A percentile compares a stretch with the other conserved stretches of the same genome.
phyloP scores from a whole-genome alignment of 2,797 vertebrate genomes.

The Spinus olivaceus region DNA sequence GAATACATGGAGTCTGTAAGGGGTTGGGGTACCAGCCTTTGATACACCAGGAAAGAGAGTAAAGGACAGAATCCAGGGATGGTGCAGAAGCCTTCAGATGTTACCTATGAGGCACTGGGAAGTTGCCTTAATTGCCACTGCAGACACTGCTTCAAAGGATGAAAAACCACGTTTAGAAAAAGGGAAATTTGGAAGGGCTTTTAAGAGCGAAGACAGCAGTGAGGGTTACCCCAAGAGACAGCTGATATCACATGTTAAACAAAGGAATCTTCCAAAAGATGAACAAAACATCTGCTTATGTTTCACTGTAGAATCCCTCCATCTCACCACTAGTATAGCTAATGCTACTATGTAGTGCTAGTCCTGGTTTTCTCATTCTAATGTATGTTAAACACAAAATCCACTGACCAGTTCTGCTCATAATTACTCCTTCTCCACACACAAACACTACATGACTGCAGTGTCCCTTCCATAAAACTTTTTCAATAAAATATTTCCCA shows the following conservation, averaged over 20 bases:
- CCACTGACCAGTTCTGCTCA: neutral
- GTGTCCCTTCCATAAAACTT: neutral
- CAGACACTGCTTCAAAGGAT: neutral
- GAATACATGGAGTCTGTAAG: fast-evolving
- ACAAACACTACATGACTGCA: neutral
- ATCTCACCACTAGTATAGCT: neutral
- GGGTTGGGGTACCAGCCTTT: neutral
- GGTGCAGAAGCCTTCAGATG: neutral
- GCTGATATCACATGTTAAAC: fast-evolving
- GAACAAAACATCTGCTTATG: neutral
- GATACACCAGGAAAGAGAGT: neutral
- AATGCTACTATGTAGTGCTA: neutral
- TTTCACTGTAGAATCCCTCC: neutral
- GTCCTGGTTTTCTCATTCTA: neutral
- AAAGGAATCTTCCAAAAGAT: neutral
- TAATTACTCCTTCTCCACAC: neutral
- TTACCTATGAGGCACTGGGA: neutral
- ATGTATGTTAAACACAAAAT: neutral
- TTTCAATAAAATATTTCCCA: neutral
- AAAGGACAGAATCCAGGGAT: neutral
- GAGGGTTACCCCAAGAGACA: neutral
- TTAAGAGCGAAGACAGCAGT: neutral
- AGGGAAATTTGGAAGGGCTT: neutral
- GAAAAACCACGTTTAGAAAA: neutral
- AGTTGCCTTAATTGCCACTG: neutral